Evolutionary conservation across 2,797 vertebrate species (phyloP).

Genomic region (Hoplostethus atlanticus): DNA sequence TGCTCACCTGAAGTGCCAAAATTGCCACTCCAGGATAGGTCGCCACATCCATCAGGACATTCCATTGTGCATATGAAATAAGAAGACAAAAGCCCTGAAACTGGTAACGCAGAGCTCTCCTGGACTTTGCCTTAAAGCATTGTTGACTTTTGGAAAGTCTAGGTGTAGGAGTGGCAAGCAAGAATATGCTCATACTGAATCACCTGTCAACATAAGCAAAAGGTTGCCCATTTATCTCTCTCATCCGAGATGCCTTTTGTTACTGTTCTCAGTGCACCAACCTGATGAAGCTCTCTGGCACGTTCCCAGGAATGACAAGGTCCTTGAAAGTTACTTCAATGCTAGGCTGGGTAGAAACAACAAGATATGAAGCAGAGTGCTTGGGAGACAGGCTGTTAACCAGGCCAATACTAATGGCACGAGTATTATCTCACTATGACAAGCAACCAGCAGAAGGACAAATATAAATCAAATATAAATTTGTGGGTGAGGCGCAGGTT

Average conservation of each 20-base stretch:
- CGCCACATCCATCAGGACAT: not conserved
- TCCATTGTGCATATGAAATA: not conserved
- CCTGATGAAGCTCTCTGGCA: not conserved
- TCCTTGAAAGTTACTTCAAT: not conserved
- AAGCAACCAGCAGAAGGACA: not conserved
- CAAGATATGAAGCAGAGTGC: not conserved
- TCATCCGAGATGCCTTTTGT: not conserved
- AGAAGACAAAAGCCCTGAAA: not conserved
- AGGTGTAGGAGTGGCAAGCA: slow-evolving; percentile 1
- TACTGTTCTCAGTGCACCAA: not conserved
- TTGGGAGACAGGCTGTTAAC: not conserved
- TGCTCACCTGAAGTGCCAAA: no score
- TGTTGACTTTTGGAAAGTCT: not conserved
- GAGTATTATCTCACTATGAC: no score
- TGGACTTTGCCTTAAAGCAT: not conserved
- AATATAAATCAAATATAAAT: not conserved
- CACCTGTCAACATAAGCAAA: slow-evolving; percentile 1
- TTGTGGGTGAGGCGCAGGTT: no score
- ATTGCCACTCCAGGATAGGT: not conserved
- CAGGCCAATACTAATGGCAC: no score
- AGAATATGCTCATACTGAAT: slow-evolving; percentile 2
- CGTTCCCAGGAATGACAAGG: not conserved
- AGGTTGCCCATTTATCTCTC: not conserved
- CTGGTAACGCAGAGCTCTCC: not conserved
- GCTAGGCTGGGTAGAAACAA: not conserved